phyloP scores from a whole-genome alignment of 2,797 vertebrate species.

The Notamacropus eugenii region DNA sequence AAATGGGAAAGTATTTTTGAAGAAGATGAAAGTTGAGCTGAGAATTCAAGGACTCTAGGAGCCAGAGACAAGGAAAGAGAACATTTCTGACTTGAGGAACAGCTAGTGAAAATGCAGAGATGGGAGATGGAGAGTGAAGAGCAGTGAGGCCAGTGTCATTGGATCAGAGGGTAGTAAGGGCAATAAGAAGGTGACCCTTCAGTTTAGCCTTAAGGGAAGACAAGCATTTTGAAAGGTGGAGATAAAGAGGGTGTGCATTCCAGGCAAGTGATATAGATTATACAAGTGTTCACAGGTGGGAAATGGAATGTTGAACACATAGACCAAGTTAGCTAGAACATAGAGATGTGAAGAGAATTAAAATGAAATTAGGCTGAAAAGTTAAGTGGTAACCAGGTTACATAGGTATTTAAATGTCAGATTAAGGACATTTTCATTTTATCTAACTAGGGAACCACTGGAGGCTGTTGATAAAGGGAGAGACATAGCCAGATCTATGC shows the following conservation, averaged over 20 bases:
- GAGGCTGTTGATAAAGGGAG: background rate
- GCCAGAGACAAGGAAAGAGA: background rate
- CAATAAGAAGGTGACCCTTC: background rate
- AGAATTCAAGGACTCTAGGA: background rate
- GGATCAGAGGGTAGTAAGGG: background rate
- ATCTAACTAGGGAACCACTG: background rate
- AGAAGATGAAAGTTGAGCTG: background rate
- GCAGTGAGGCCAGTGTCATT: background rate
- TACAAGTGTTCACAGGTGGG: background rate
- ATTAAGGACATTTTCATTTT: background rate
- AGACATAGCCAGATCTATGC: background rate
- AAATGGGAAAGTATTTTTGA: background rate
- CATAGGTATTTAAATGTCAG: background rate
- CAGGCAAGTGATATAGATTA: background rate
- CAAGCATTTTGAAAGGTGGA: background rate
- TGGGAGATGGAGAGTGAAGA: background rate
- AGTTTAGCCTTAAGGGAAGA: background rate
- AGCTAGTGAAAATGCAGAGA: background rate
- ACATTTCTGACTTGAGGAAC: background rate
- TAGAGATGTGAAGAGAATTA: background rate
- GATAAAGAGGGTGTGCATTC: background rate
- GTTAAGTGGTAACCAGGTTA: background rate
- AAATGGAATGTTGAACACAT: background rate
- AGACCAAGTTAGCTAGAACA: background rate
- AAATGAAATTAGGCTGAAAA: background rate